Percentiles rank a stretch among this genome's conserved stretches.
Conservation (phyloP, 2,888 invertebrate genomes). For the Phaedon cochleariae region DNA sequence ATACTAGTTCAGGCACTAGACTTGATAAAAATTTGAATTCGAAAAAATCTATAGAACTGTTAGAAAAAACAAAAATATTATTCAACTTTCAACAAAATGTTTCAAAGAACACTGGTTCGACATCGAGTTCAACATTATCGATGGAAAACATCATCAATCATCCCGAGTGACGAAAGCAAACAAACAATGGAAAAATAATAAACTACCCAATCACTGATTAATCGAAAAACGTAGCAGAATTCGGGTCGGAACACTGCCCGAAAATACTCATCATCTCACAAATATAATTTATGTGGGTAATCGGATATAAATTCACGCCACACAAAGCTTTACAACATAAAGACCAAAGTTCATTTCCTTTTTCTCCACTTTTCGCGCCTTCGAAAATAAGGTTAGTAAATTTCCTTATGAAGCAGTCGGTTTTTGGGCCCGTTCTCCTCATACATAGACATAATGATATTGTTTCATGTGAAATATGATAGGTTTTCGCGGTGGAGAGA, state of each 20-base stretch:
- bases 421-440: neutral
- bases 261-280: conserved; percentile 27
- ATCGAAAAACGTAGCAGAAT: neutral
- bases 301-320: conserved; percentile 45
- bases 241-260: neutral
- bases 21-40: too few species aligned
- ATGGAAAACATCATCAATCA: neutral
- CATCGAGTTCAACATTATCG: too few species aligned
- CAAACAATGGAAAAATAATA: neutral
- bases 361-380: conserved; percentile 1
- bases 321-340: conserved; percentile 36
- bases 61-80: too few species aligned
- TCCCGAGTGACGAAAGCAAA: neutral
- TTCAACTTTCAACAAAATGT: too few species aligned
- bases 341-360: conserved; percentile 37
- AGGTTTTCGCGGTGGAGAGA: too few species aligned
- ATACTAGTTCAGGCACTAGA: too few species aligned
- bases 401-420: conserved; percentile 10
- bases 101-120: too few species aligned
- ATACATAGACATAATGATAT: neutral
- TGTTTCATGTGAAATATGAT: neutral
- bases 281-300: conserved; percentile 45
- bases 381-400: conserved; percentile 33
- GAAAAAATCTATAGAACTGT: too few species aligned
- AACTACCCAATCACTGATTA: neutral